Evolutionary conservation across 2,797 vertebrate species (phyloP).

Genomic region (Pristis pectinata): DNA sequence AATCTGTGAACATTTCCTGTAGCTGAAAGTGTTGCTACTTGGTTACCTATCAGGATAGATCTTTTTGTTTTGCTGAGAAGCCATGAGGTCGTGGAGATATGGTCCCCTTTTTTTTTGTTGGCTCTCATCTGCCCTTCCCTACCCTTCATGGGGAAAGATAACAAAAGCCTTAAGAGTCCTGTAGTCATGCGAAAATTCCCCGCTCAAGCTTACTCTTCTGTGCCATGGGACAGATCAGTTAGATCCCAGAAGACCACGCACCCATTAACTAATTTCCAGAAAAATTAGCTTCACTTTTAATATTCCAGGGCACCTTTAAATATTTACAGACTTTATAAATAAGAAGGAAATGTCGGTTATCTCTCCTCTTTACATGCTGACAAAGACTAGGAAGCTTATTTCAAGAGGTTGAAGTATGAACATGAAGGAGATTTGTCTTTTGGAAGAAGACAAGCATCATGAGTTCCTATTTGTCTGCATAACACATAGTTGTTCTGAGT

Average conservation of each 20-base stretch:
- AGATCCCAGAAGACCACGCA: neutral
- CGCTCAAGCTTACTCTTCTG: neutral
- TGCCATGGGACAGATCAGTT: neutral
- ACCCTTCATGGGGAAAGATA: neutral
- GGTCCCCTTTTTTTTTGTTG: neutral
- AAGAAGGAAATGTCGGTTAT: neutral
- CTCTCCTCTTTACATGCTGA: neutral
- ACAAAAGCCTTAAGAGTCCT: neutral
- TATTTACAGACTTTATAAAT: neutral
- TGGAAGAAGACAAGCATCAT: neutral
- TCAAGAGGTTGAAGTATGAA: neutral
- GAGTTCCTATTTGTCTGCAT: neutral
- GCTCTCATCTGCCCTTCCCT: neutral
- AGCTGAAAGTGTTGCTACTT: neutral
- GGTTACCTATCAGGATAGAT: neutral
- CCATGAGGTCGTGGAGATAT: neutral
- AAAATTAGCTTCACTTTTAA: neutral
- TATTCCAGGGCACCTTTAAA: neutral
- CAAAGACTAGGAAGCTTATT: neutral
- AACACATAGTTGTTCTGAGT: neutral
- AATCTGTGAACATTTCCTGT: neutral
- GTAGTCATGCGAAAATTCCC: neutral
- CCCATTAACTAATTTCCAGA: neutral
- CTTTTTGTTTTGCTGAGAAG: neutral
- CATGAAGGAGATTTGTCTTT: neutral